Base-by-base conservation (phyloP, 2,113 vertebrate genomes). In the Anthoscopus minutus region DNA sequence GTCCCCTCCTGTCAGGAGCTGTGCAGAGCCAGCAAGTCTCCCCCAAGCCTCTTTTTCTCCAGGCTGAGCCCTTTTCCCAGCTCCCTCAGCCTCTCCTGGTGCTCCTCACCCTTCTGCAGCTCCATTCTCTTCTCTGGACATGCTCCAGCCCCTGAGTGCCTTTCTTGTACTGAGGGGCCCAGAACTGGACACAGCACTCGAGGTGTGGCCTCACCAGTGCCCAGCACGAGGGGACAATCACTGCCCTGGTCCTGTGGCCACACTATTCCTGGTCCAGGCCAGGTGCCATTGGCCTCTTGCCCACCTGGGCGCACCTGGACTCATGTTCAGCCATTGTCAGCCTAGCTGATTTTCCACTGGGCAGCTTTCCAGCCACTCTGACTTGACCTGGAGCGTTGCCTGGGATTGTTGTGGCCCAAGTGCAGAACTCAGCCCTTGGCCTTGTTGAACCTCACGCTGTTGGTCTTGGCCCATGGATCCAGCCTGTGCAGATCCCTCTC, bases 131-230 rank as follows among this genome's bases (percentile, higher is more conserved):
- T 38, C 86, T 2, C 69, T n/a, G 23, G 51, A 51, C 15, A 16
- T 0, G 0, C 27, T 73, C 33, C 38, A 88, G 33, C 27, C 18
- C 12, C 21, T 23, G 66, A 13, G 0, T 13, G 33, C 19, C 50
- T 6, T 61, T 54, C n/a, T 13, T 42, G 30, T 2, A 2, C 2
- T 57, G 42, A 42, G 10, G 8, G 4, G 5, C 31, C 18, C 66
- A 81, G 18, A 72, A 16, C 4, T 33, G 74, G 12, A 1, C 25
- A 4, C 65, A 47, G 56, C 23, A 22, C 9, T 42, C 0, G 0
- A 33, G 42, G 27, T 72, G 58, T 33, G 48, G 9, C n/a, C 48
- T 15, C 24, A 21, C 0, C 47, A 70, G 74, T n/a, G 42, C 24
- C 22, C 76, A 65, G 50, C 18, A 33, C 51, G 3, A 4, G 11